These are phyloP conservation scores for Aspidoscelis tigris DNA, from an alignment of 2,113 vertebrate species.

Conservation along the genomic window DNA sequence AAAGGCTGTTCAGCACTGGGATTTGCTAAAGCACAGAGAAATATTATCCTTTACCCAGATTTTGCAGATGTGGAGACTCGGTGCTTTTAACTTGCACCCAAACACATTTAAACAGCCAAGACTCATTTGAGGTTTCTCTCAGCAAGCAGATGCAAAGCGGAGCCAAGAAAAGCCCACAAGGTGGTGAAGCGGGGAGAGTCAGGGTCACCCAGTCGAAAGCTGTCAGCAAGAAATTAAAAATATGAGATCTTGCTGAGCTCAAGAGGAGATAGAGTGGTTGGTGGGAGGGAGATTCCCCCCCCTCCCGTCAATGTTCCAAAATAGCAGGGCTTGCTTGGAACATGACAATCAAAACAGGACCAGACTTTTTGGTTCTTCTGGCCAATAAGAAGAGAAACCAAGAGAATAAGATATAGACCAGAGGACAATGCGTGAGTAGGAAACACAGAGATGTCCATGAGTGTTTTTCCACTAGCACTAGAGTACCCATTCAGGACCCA, in stretches of 20 bases:
- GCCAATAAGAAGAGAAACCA: not conserved
- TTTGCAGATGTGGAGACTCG: not conserved
- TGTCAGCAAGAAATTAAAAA: constrained; percentile 49
- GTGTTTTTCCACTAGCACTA: too few relatives aligned
- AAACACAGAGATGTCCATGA: too few relatives aligned
- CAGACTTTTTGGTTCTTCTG: not conserved
- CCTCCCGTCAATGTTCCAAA: too few relatives aligned
- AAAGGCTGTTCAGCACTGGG: not conserved
- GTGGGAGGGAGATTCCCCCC: not conserved
- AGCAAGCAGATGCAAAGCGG: not conserved
- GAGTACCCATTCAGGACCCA: too few relatives aligned
- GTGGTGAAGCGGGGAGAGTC: not conserved
- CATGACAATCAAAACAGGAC: too few relatives aligned
- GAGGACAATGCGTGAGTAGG: too few relatives aligned
- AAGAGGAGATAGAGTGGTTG: not conserved
- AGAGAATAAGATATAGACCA: too few relatives aligned
- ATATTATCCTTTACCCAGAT: not conserved
- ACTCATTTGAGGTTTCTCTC: not conserved
- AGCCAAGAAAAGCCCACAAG: not conserved
- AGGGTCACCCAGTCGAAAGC: not conserved
- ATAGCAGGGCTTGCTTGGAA: too few relatives aligned
- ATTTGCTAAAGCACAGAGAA: too few relatives aligned
- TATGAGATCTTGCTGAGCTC: constrained; percentile 32
- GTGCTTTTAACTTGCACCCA: not conserved
- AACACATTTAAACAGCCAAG: too few relatives aligned